Evolutionary conservation across 2,888 invertebrate genomes (phyloP), one percentile per base, ranked within the genome.

Genomic region (Oasisia sp.): DNA sequence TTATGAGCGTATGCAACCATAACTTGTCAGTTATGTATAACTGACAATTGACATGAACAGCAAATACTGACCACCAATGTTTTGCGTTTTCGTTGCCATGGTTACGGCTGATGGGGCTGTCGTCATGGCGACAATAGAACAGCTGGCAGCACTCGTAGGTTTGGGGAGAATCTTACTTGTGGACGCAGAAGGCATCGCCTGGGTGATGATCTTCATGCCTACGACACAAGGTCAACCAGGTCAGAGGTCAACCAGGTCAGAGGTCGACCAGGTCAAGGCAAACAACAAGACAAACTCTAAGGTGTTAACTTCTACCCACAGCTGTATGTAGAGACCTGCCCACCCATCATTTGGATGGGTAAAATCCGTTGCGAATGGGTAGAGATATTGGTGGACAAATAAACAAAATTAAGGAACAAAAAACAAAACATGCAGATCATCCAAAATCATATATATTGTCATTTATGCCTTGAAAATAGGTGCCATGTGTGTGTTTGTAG

Each of bases 141-240:
- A 90, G 89, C 89, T 90, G 14, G 50, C 91, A 44, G 89, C 91
- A 50, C 50, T 50, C 14, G 50, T 50, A 50, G 50, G 50, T 93
- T 95, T 95, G 14, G 96, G 96, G 50, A 96, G 93, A 50, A 96
- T 95, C 93, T 96, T 96, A 93, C 95, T 95, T 56, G 95, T 94
- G 27, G 93, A 74, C 27, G n/a, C 94, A 1, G 94, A 94, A 1
- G 94, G 94, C 45, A 94, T 58, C 91, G 94, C 95, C 92, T 95
- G 95, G 0, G 95, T 95, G 32, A 95, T 95, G 50, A 95, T 95
- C 93, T 95, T 95, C 95, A 95, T 95, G n/a, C 95, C 95, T 95
- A 58, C 27, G 27, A n/a, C 74, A 27, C n/a, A 74, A 19, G n/a
- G 74, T 74, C 74, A 74, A 74, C 74, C 14, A 74, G n/a, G 74